Conservation (phyloP, 2,888 invertebrate species). For the Nesidiocoris tenuis region DNA sequence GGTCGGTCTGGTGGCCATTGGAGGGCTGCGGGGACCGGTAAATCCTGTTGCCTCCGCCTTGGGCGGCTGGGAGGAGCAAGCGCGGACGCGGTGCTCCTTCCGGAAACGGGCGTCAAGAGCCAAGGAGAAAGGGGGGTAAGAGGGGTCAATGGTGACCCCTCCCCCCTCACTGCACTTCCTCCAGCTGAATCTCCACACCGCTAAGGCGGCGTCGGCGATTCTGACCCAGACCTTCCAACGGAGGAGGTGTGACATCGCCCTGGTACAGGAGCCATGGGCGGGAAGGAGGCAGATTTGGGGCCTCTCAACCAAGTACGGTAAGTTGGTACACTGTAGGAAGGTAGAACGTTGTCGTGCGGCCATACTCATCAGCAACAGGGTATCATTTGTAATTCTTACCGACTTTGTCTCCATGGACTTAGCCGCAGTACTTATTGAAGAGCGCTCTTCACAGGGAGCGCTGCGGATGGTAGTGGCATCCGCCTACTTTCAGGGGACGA, state of each 20-base stretch:
- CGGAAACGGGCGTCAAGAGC: not conserved
- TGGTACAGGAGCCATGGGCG: not conserved
- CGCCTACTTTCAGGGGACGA: conserved; percentile 6
- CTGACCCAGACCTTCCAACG: not conserved
- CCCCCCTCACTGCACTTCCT: not conserved
- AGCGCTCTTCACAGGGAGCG: not conserved
- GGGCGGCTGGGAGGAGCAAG: no score
- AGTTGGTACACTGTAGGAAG: no score
- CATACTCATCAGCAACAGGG: not conserved
- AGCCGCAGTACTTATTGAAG: conserved; percentile 1
- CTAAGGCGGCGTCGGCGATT: no score
- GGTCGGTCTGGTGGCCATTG: no score
- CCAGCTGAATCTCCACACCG: conserved; percentile 4
- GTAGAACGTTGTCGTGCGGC: not conserved
- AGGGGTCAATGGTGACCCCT: no score
- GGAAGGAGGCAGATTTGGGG: not conserved
- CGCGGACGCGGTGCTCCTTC: no score
- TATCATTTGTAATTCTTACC: not conserved
- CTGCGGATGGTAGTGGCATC: not conserved
- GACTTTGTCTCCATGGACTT: conserved; percentile 10
- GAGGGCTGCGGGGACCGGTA: no score
- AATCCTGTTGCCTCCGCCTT: no score
- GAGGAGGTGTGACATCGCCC: not conserved
- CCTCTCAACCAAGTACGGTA: not conserved
- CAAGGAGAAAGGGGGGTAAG: not conserved